Evolutionary conservation across 2,113 vertebrate genomes (phyloP).

Genomic region (Bubalus kerabau): DNA sequence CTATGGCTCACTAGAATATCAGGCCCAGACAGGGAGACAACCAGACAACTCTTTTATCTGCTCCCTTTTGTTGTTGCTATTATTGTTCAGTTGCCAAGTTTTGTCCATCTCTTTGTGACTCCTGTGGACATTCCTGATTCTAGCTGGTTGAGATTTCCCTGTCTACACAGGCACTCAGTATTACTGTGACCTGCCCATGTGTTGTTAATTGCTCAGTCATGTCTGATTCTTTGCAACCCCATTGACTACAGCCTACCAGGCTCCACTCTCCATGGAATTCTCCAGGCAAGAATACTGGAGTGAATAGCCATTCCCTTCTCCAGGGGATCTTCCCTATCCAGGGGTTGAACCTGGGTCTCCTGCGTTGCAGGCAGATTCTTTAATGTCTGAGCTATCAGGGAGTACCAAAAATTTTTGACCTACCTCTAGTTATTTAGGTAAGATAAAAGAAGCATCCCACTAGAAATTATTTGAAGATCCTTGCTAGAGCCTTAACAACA

Average conservation of each 20-base stretch:
- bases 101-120: background rate
- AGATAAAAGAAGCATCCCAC: background rate
- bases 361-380: fast-evolving
- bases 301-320: background rate
- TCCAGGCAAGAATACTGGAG: background rate
- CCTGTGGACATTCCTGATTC: background rate
- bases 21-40: background rate
- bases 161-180: background rate
- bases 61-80: background rate
- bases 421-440: background rate
- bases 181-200: background rate
- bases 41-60: background rate
- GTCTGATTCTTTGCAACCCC: background rate
- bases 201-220: background rate
- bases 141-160: background rate
- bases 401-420: background rate
- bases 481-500: background rate
- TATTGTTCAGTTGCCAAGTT: background rate
- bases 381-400: background rate
- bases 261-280: background rate
- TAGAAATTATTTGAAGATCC: background rate
- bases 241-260: background rate
- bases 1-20: background rate
- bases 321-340: background rate
- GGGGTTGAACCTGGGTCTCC: background rate